phyloP scores from a whole-genome alignment of 2,888 invertebrate species.

The Archaeoteleia sp. region DNA sequence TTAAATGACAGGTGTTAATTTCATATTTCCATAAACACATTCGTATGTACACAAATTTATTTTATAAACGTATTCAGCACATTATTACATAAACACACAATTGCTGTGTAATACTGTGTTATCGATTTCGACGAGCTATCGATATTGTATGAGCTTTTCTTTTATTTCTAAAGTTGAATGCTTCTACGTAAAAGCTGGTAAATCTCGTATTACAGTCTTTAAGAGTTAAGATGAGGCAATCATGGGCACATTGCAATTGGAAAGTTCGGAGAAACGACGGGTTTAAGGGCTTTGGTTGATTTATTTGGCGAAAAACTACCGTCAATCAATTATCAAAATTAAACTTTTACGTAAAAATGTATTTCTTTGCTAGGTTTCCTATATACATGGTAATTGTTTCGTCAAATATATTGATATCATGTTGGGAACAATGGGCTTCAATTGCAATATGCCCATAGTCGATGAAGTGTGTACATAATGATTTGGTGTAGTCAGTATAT shows the following conservation, averaged over 20 bases:
- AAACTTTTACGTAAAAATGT: not conserved
- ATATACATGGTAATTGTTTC: too few relatives aligned
- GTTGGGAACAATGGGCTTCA: too few relatives aligned
- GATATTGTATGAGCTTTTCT: not conserved
- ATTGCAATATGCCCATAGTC: too few relatives aligned
- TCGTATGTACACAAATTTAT: constrained; percentile 66
- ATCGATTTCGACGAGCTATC: constrained; percentile 17
- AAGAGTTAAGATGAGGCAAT: constrained; percentile 33
- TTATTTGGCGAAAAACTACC: too few relatives aligned
- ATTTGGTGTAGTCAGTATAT: too few relatives aligned
- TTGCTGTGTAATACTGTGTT: constrained; percentile 56
- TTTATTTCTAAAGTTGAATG: constrained; percentile 30
- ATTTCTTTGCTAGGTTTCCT: not conserved
- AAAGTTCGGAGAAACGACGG: too few relatives aligned
- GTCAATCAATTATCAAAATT: not conserved
- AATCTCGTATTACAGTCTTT: constrained; percentile 23
- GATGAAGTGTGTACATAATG: too few relatives aligned
- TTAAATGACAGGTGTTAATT: not conserved
- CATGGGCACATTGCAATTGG: constrained; percentile 40
- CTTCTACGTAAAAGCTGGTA: constrained; percentile 25
- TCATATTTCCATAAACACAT: constrained; percentile 23
- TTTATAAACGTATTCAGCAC: constrained; percentile 67
- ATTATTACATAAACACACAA: constrained; percentile 68
- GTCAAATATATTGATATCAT: too few relatives aligned
- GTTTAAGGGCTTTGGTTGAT: too few relatives aligned